Conservation (phyloP, 2,888 invertebrate species). For the Idaea biselata region DNA sequence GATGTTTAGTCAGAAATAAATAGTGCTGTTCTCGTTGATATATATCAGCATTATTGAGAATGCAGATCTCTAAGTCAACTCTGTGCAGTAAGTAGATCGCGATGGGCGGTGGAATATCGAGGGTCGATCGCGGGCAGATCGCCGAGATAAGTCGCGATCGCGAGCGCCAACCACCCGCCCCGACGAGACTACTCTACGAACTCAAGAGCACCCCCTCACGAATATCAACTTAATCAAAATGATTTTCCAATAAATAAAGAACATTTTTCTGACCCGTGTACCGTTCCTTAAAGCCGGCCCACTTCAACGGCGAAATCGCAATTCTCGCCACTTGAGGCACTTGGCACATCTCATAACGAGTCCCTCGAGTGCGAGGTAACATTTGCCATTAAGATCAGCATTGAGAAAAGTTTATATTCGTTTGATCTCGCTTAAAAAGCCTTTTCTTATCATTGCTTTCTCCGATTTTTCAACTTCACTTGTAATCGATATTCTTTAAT, state of each 20-base stretch:
- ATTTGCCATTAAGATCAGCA: constrained; percentile 50
- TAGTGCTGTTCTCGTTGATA: background rate
- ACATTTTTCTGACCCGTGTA: constrained; percentile 31
- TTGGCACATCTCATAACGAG: constrained; percentile 57
- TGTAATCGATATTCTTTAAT: background rate
- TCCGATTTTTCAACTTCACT: constrained; percentile 21
- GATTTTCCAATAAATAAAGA: constrained; percentile 28
- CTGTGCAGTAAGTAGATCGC: constrained; percentile 36
- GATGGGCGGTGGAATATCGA: constrained; percentile 46
- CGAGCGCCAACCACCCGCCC: constrained; percentile 43
- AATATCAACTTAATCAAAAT: constrained; percentile 24
- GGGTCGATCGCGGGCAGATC: constrained; percentile 60
- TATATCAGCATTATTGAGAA: background rate
- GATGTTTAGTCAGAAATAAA: background rate
- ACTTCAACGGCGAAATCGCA: constrained; percentile 44
- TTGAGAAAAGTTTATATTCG: constrained; percentile 40
- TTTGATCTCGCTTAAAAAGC: constrained; percentile 40
- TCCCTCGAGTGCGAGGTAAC: constrained; percentile 49
- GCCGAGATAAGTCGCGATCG: constrained; percentile 62
- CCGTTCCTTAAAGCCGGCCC: constrained; percentile 39
- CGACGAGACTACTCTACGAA: constrained; percentile 19
- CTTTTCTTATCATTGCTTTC: constrained; percentile 32
- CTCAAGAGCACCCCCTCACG: constrained; percentile 21
- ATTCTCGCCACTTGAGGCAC: constrained; percentile 57
- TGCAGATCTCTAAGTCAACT: background rate